These are phyloP conservation scores for Lymantria dispar DNA, from an alignment of 2,888 invertebrate species.

Conservation along the genomic window DNA sequence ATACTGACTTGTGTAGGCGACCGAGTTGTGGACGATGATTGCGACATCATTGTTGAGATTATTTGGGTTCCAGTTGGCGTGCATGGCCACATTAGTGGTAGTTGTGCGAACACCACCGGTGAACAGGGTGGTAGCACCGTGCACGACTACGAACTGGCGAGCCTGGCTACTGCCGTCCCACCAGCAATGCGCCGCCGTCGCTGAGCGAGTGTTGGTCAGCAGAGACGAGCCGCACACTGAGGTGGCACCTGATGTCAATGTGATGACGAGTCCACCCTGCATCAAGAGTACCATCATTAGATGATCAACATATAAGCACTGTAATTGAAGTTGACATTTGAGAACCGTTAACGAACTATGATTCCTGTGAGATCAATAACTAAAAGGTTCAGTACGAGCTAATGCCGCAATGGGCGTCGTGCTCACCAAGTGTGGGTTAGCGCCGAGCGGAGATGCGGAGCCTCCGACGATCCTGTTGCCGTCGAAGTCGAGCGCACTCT, in stretches of 20 bases:
- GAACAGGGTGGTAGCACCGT: neutral
- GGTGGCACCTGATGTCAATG: neutral
- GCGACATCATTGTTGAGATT: neutral
- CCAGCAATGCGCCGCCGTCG: no score
- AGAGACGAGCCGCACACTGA: no score
- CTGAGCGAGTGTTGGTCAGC: no score
- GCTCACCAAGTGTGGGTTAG: constrained; percentile 7
- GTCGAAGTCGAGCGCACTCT: constrained; percentile 26
- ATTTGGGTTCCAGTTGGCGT: neutral
- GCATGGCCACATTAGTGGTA: neutral
- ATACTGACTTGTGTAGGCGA: neutral
- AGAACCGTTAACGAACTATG: no score
- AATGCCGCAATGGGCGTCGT: no score
- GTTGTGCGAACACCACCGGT: neutral
- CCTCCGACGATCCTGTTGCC: constrained; percentile 24
- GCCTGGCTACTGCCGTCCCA: no score
- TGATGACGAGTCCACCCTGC: neutral
- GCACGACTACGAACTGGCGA: no score
- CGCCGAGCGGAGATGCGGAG: constrained; percentile 17
- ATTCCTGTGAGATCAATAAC: no score
- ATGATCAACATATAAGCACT: no score
- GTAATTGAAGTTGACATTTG: no score
- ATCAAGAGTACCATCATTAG: no score
- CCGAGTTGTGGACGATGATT: constrained; percentile 9
- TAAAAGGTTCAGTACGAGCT: no score